phyloP scores from a whole-genome alignment of 2,113 vertebrate species.

The Onychostruthus taczanowskii region DNA sequence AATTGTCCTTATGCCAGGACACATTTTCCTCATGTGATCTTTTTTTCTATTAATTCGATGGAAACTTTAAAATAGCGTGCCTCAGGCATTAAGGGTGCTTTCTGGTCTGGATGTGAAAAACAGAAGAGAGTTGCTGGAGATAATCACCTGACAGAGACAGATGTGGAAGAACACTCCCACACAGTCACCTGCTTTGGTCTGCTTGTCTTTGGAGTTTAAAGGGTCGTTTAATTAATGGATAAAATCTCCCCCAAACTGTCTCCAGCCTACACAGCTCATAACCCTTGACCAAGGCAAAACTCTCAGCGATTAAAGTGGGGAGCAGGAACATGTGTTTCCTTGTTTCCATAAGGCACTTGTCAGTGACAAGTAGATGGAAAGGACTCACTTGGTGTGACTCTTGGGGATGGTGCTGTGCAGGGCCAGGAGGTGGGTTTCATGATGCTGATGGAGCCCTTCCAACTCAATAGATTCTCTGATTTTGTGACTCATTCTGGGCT shows the following conservation, averaged over 20 bases:
- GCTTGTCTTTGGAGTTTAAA: neutral
- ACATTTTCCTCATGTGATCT: neutral
- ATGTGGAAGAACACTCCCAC: neutral
- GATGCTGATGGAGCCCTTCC: neutral
- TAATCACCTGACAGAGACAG: neutral
- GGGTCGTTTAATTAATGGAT: neutral
- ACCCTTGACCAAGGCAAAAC: neutral
- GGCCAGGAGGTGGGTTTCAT: neutral
- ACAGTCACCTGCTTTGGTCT: neutral
- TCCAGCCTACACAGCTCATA: neutral
- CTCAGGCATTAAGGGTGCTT: neutral
- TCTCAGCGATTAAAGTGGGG: neutral
- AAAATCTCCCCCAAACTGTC: neutral
- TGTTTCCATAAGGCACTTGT: rapidly evolving
- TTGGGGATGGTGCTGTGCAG: neutral
- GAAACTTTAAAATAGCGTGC: neutral
- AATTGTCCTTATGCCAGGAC: neutral
- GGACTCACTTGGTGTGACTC: neutral
- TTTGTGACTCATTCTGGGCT: neutral
- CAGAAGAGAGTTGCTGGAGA: neutral
- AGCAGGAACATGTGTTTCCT: neutral
- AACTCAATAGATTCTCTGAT: neutral
- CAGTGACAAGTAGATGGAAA: neutral
- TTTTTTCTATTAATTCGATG: neutral
- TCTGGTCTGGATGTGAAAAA: neutral